Evolutionary conservation across 2,797 vertebrate genomes (phyloP), one percentile per base, ranked within the genome.

Genomic region (Ctenopoma multispine): DNA sequence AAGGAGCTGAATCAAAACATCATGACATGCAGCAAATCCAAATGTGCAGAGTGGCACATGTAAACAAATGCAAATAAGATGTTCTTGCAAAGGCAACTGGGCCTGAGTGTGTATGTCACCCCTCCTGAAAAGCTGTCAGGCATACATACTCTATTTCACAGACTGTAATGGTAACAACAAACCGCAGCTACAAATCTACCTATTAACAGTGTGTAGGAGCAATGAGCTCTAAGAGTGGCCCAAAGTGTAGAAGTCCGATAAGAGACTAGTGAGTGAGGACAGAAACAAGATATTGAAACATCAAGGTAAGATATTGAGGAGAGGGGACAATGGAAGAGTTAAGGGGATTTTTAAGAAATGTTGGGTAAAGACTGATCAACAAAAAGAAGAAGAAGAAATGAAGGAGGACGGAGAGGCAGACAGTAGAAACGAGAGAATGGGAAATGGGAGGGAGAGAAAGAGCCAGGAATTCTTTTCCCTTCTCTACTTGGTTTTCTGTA

Each of bases 401-500:
- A 89, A 87, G 81, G 72, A 82, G 86, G 85, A 82, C 80, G 73
- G 79, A 92, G 91, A 91, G 83, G 86, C 84, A 89, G 91, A 91
- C 81, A 88, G 87, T 75, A 92, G 92, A 94, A 93, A 95, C 90
- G 89, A 92, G 92, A 92, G 92, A 95, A 93, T 89, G 83, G 87
- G 87, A 89, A 91, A 84, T 84, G 87, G 86, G 80, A 90, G 83
- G 83, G 65, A 86, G 86, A 88, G 89, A 93, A 90, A 90, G 88
- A 88, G 84, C 70, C 43, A 75, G 78, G 86, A 84, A 90, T 92
- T 93, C 82, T 92, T 92, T 89, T 75, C 72, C 86, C 86, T 86
- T 89, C 79, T 91, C 92, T 93, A 90, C 90, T 94, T 92, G 86
- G 91, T 91, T 94, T 94, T 94, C 93, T 91, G 93, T 94, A 94